These are phyloP conservation scores for Heliornis fulica DNA, from an alignment of 2,113 vertebrate species.

Conservation along the genomic window DNA sequence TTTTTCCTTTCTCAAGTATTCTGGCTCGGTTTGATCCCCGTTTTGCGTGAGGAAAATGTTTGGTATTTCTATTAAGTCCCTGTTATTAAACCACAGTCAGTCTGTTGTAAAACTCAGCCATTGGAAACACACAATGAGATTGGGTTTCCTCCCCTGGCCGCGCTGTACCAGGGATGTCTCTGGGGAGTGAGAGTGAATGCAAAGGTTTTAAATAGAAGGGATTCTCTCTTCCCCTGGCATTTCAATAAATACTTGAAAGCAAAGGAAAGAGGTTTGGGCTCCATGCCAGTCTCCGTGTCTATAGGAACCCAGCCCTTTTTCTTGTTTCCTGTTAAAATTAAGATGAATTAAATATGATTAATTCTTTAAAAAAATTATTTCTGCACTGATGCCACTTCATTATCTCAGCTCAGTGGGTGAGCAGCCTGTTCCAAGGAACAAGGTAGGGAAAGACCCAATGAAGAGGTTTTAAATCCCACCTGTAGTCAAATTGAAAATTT, in stretches of 20 bases:
- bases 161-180: rapidly evolving
- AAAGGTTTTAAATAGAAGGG: not conserved
- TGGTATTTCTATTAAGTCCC: not conserved
- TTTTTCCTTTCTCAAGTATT: not conserved
- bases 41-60: rapidly evolving
- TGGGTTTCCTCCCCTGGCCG: not conserved
- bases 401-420: not conserved
- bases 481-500: not conserved
- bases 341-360: not conserved
- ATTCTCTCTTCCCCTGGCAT: not conserved
- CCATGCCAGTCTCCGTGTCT: not conserved
- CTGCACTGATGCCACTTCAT: not conserved
- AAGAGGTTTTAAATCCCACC: not conserved
- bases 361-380: not conserved
- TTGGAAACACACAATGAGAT: not conserved
- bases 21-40: not conserved
- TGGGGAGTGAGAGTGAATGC: not conserved
- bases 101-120: not conserved
- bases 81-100: not conserved
- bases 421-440: not conserved
- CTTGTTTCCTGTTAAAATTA: not conserved
- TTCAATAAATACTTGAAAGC: not conserved
- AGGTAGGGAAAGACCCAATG: not conserved
- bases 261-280: not conserved
- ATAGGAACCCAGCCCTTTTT: not conserved